phyloP scores from a whole-genome alignment of 2,888 invertebrate species.

The Geophilus truncorum region DNA sequence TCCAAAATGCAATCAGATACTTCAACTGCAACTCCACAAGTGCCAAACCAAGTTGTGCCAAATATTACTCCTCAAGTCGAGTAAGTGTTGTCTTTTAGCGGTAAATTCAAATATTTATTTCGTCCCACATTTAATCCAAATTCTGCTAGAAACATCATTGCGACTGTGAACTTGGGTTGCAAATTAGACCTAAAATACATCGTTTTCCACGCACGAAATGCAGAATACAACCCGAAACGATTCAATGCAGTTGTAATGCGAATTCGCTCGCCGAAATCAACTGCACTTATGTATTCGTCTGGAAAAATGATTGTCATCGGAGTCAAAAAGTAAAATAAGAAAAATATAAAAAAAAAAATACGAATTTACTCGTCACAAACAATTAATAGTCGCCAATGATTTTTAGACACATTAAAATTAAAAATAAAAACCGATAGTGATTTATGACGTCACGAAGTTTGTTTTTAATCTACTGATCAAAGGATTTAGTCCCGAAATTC shows the following conservation, averaged over 20 bases:
- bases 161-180: neutral
- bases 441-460: too few relatives aligned
- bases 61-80: neutral
- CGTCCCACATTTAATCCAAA: neutral
- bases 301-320: slow-evolving; percentile 9
- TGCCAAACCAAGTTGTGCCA: neutral
- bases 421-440: too few relatives aligned
- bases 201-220: neutral
- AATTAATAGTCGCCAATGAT: too few relatives aligned
- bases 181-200: neutral
- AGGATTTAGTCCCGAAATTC: too few relatives aligned
- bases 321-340: neutral
- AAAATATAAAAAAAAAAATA: neutral
- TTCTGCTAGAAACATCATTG: neutral
- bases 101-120: too few relatives aligned
- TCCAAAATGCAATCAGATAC: neutral
- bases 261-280: neutral
- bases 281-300: neutral
- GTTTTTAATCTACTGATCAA: too few relatives aligned
- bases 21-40: neutral
- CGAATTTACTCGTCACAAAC: too few relatives aligned
- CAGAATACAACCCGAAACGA: neutral
- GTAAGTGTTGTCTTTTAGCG: too few relatives aligned
- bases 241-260: neutral
- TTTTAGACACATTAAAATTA: too few relatives aligned